phyloP scores from a whole-genome alignment of 2,797 vertebrate species.

The Sparidentex hasta region DNA sequence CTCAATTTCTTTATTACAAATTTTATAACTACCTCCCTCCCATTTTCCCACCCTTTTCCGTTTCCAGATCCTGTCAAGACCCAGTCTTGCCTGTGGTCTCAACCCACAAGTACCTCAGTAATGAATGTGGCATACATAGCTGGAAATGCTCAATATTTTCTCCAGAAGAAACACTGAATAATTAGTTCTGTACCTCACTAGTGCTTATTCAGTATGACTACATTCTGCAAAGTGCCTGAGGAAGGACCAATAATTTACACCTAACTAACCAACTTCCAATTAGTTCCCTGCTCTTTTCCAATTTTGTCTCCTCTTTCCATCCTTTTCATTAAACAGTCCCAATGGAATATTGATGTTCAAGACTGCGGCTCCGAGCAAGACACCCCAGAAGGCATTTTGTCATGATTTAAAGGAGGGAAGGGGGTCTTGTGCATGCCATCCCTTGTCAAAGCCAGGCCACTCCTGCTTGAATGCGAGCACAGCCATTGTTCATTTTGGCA shows the following conservation, averaged over 20 bases:
- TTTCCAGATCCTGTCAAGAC: conserved; percentile 86
- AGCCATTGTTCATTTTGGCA: conserved; percentile 85
- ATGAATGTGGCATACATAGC: conserved; percentile 74
- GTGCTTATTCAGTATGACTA: conserved; percentile 74
- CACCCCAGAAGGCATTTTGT: conserved; percentile 81
- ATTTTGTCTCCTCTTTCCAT: conserved; percentile 62
- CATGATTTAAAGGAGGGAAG: conserved; percentile 74
- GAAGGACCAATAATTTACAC: conserved; percentile 78
- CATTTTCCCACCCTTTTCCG: conserved; percentile 84
- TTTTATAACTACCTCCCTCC: conserved; percentile 85
- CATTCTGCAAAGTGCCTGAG: conserved; percentile 74
- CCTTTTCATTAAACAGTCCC: conserved; percentile 74
- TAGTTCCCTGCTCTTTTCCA: conserved; percentile 71
- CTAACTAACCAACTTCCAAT: conserved; percentile 80
- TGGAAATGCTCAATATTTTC: conserved; percentile 80
- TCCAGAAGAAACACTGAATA: conserved; percentile 76
- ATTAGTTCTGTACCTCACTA: conserved; percentile 79
- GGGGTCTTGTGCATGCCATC: conserved; percentile 78
- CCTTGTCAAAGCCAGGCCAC: conserved; percentile 81
- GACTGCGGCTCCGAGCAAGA: conserved; percentile 59
- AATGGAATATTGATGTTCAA: conserved; percentile 69
- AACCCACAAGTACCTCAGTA: conserved; percentile 79
- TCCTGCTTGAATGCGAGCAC: conserved; percentile 76
- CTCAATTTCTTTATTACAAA: conserved; percentile 91
- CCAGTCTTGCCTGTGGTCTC: conserved; percentile 83